Evolutionary conservation across 2,113 vertebrate genomes (phyloP).

Genomic region (Vicugna pacos): DNA sequence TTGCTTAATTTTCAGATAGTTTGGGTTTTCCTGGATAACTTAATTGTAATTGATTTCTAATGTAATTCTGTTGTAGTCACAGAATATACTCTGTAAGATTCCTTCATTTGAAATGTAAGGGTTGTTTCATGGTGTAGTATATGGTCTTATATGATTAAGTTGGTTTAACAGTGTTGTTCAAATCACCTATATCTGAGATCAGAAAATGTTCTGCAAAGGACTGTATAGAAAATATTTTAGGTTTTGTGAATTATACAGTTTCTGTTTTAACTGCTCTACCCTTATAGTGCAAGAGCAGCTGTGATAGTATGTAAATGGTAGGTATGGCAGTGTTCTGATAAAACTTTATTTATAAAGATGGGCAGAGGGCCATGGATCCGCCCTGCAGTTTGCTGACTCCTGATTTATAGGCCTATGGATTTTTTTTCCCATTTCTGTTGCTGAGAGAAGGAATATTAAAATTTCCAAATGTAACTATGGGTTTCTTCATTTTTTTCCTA

Average conservation of each 20-base stretch:
- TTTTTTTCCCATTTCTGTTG: background rate
- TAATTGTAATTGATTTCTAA: background rate
- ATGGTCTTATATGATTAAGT: background rate
- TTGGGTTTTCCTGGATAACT: background rate
- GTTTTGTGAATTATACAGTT: background rate
- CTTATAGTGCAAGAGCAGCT: background rate
- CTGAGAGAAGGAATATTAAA: background rate
- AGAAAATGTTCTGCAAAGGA: background rate
- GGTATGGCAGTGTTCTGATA: background rate
- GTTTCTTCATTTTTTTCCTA: background rate
- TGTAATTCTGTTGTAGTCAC: background rate
- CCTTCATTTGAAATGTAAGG: background rate
- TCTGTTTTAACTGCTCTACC: background rate
- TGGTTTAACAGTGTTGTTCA: background rate
- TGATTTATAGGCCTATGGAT: background rate
- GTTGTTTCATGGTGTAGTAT: background rate
- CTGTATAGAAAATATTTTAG: background rate
- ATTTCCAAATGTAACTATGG: background rate
- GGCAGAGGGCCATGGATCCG: background rate
- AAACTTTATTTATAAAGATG: conserved; percentile 1
- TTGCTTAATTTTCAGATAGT: background rate
- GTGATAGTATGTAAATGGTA: background rate
- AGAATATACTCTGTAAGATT: background rate
- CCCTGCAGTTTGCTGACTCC: background rate
- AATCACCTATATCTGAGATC: background rate